Evolutionary conservation across 37 sponge, comb jelly and placozoan genomes (phyloP), one percentile per base, ranked within the genome.

Genomic region (Petrosia ficiformis): DNA sequence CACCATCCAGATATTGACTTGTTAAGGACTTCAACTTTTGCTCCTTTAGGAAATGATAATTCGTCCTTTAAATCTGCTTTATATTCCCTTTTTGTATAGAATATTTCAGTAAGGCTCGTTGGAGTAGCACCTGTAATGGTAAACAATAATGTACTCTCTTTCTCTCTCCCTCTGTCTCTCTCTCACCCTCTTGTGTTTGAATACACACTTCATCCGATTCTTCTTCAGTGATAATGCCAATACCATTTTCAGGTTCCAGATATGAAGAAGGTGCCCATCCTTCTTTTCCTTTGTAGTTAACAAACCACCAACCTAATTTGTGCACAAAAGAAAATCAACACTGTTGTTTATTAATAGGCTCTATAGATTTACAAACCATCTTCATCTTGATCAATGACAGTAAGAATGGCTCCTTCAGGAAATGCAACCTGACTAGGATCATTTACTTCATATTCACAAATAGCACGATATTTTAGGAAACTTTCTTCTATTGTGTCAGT

Each of bases 281-380:
- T 26, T 77, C 72, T 22, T 54, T 35, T 1, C 74, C 76, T 40
- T 74, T 60, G 30, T 52, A 42, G 48, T 40, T 29, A 21, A 69
- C 84, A 56, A 83, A 70, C 89, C 89, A 89, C 89, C 89, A 89
- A 10, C 89, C 89, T 89, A 33, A 10, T n/a, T n/a, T n/a, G n/a
- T n/a, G n/a, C n/a, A 16, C 54, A 48, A 16, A 10, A n/a, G n/a
- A n/a, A n/a, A n/a, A n/a, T n/a, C n/a, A n/a, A n/a, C n/a, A n/a
- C n/a, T n/a, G n/a, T n/a, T n/a, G 44, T n/a, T 67, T 21, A 4
- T 33, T 26, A 58, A 36, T 29, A 0, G 1, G n/a, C 21, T 42
- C 26, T 26, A 6, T n/a, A 61, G 26, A 61, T 29, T 22, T 3
- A 16, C 70, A 72, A 26, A 89, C 89, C 89, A 61, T 82, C 80